These are phyloP conservation scores for Pandemis cinnamomeana DNA, from an alignment of 2,888 invertebrate genomes.

Conservation along the genomic window DNA sequence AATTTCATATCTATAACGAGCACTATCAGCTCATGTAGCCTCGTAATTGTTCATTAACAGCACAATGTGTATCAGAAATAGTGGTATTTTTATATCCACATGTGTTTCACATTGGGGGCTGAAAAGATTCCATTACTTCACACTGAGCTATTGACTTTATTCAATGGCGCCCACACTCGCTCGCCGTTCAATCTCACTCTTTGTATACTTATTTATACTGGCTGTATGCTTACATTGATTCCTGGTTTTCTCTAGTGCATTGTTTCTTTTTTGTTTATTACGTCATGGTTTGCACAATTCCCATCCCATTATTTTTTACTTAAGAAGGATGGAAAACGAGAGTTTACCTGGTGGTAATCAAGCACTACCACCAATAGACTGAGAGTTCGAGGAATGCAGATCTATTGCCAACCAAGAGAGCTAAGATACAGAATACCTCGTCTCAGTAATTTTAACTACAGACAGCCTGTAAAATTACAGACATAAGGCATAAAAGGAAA, in stretches of 20 bases:
- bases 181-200: slow-evolving; percentile 36
- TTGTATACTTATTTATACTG: slow-evolving; percentile 25
- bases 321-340: too few relatives aligned
- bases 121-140: slow-evolving; percentile 40
- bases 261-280: background rate
- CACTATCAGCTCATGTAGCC: too few relatives aligned
- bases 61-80: slow-evolving; percentile 9
- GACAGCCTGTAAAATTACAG: too few relatives aligned
- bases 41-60: background rate
- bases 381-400: too few relatives aligned
- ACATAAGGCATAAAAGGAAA: too few relatives aligned
- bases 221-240: slow-evolving; percentile 3
- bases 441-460: too few relatives aligned
- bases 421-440: too few relatives aligned
- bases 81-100: slow-evolving; percentile 14
- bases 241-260: slow-evolving; percentile 7
- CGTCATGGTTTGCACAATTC: background rate
- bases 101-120: slow-evolving; percentile 33
- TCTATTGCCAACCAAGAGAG: too few relatives aligned
- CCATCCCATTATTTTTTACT: background rate
- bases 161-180: slow-evolving; percentile 52
- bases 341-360: too few relatives aligned
- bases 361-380: too few relatives aligned
- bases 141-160: slow-evolving; percentile 50
- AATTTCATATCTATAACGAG: too few relatives aligned